These are phyloP conservation scores for Electrophaes corylata DNA, from an alignment of 2,888 invertebrate genomes.

Conservation along the genomic window DNA sequence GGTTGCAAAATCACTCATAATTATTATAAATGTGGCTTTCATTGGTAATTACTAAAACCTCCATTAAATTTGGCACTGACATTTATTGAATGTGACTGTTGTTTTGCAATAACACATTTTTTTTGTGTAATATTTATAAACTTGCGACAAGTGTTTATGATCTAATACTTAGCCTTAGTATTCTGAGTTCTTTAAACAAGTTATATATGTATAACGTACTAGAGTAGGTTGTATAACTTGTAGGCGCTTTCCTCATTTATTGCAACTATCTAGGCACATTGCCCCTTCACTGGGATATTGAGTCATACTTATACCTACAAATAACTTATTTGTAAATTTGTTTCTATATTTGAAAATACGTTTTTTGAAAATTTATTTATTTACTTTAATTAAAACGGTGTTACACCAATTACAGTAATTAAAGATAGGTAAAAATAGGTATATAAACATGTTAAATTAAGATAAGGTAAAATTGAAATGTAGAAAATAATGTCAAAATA, in stretches of 20 bases:
- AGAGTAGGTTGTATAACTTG: background rate
- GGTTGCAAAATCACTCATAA: constrained; percentile 15
- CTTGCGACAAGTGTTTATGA: background rate
- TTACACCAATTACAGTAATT: too few species aligned
- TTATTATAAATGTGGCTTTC: constrained; percentile 18
- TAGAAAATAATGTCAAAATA: too few species aligned
- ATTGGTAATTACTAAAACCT: background rate
- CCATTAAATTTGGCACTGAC: constrained; percentile 8
- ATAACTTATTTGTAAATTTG: too few species aligned
- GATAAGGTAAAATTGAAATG: too few species aligned
- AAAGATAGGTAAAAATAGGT: too few species aligned
- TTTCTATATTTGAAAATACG: too few species aligned
- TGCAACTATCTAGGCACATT: background rate
- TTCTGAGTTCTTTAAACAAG: too few species aligned
- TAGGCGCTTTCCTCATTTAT: constrained; percentile 9
- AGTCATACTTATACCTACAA: background rate
- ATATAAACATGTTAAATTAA: too few species aligned
- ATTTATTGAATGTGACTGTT: constrained; percentile 8
- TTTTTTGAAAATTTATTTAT: too few species aligned
- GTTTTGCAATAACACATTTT: background rate
- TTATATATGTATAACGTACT: too few species aligned
- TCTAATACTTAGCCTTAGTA: background rate
- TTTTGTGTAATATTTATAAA: background rate
- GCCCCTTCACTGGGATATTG: constrained; percentile 4
- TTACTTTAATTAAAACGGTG: too few species aligned